Evolutionary conservation across 2,113 vertebrate genomes (phyloP).

Genomic region (Eulacestoma nigropectus): DNA sequence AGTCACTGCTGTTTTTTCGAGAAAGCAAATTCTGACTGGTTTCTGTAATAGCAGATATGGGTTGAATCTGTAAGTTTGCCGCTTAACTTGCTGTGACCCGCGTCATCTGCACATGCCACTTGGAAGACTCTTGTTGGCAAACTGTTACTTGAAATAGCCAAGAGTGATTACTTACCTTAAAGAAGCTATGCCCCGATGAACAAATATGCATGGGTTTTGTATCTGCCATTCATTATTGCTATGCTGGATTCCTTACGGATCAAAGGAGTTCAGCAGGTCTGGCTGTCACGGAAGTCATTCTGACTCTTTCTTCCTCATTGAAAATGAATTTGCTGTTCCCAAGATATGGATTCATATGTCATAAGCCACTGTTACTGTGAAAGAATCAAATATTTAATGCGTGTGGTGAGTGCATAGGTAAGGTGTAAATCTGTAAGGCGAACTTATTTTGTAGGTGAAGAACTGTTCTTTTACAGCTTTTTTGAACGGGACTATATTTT

Average conservation of each 20-base stretch:
- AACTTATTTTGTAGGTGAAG: neutral
- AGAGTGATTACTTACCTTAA: neutral
- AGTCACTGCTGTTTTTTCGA: neutral
- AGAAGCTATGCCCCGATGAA: neutral
- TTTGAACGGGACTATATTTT: neutral
- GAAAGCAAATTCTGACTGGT: neutral
- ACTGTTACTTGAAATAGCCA: neutral
- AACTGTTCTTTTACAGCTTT: neutral
- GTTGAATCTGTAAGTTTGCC: neutral
- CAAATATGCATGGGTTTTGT: neutral
- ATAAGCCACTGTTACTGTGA: neutral
- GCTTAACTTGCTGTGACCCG: neutral
- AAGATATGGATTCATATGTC: neutral
- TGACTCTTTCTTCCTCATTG: neutral
- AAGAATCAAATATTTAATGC: neutral
- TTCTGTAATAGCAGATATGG: neutral
- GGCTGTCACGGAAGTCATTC: neutral
- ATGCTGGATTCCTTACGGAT: neutral
- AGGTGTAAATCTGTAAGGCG: neutral
- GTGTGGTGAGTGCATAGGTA: neutral
- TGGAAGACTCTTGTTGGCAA: neutral
- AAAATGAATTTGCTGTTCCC: neutral
- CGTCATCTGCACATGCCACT: neutral
- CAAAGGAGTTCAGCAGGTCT: neutral
- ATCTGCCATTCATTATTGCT: neutral